A percentile compares a stretch with the other conserved stretches of the same genome.
These are phyloP conservation scores for Xyrichtys novacula DNA, from an alignment of 2,797 vertebrate species.

Conservation along the genomic window DNA sequence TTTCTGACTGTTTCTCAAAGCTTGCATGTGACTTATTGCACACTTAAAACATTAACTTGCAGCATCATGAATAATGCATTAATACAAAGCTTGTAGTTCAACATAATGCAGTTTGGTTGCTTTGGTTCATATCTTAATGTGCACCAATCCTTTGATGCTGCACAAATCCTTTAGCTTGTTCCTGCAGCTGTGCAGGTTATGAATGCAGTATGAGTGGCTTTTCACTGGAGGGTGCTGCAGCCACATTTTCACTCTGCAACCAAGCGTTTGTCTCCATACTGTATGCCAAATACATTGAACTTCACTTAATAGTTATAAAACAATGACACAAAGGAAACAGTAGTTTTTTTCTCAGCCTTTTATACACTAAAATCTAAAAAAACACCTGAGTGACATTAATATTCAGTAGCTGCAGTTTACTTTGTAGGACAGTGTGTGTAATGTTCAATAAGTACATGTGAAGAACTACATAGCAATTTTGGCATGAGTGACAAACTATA, in stretches of 20 bases:
- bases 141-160: background rate
- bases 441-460: too few species aligned
- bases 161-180: background rate
- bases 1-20: background rate
- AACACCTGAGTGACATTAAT: background rate
- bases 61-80: background rate
- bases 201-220: slow-evolving; percentile 16
- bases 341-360: too few species aligned
- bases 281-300: too few species aligned
- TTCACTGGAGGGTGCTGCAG: slow-evolving; percentile 58
- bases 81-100: slow-evolving; percentile 7
- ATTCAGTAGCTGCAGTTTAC: background rate
- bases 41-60: background rate
- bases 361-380: too few species aligned
- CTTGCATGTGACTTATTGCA: background rate
- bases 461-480: too few species aligned
- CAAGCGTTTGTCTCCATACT: background rate
- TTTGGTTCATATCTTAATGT: slow-evolving; percentile 1
- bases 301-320: too few species aligned
- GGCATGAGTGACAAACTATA: too few species aligned
- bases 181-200: background rate
- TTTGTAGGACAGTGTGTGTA: background rate
- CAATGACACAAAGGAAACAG: too few species aligned
- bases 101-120: background rate
- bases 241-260: slow-evolving; percentile 19